Evolutionary conservation across 1,140 invertebrate genomes (phyloP).

Genomic region (Piezodorus guildinii): DNA sequence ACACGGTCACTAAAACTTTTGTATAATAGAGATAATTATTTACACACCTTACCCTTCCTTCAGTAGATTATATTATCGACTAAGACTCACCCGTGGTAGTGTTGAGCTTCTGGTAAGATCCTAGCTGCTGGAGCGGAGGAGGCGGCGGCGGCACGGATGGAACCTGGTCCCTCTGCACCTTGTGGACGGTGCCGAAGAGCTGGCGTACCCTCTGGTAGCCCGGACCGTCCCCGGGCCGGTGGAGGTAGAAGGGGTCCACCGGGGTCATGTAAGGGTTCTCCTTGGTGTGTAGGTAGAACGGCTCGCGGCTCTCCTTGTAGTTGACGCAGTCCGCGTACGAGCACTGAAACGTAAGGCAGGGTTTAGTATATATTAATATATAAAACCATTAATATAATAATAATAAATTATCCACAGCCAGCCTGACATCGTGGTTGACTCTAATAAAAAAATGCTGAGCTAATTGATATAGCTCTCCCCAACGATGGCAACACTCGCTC

Average conservation of each 20-base stretch:
- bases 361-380: too few species aligned
- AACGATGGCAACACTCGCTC: too few species aligned
- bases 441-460: too few species aligned
- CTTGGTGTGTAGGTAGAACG: slow-evolving; percentile 57
- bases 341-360: slow-evolving; percentile 37
- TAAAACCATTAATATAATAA: too few species aligned
- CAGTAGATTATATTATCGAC: too few species aligned
- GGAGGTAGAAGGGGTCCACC: slow-evolving; percentile 61
- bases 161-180: slow-evolving; percentile 8
- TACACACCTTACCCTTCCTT: too few species aligned
- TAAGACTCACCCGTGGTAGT: background rate
- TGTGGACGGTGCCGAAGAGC: slow-evolving; percentile 42
- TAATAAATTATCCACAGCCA: too few species aligned
- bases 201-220: slow-evolving; percentile 61
- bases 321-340: slow-evolving; percentile 41
- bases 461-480: too few species aligned
- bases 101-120: background rate
- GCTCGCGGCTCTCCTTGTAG: slow-evolving; percentile 40
- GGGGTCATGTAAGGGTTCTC: slow-evolving; percentile 24
- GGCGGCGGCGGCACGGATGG: slow-evolving; percentile 31
- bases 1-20: too few species aligned
- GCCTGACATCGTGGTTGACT: too few species aligned
- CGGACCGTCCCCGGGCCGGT: slow-evolving; percentile 61
- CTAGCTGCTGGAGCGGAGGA: slow-evolving; percentile 29
- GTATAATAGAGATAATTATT: too few species aligned